Evolutionary conservation across 1,140 invertebrate species (phyloP).

Genomic region (Drosophila malerkotliana): DNA sequence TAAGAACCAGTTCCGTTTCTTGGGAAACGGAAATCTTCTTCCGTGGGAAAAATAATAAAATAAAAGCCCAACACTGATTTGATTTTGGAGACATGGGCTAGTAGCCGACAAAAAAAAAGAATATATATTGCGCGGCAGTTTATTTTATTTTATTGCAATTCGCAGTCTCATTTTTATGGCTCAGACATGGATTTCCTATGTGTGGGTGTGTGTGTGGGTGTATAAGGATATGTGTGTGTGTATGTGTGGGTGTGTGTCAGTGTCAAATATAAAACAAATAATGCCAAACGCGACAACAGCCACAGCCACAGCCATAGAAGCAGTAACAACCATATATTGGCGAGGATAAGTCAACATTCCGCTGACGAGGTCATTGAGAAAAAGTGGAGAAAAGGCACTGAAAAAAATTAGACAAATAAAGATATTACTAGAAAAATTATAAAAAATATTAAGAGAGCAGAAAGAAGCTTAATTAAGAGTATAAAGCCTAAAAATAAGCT

Average conservation of each 20-base stretch:
- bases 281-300: conserved; percentile 52
- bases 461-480: no score
- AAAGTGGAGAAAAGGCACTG: not conserved
- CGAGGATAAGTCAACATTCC: conserved; percentile 72
- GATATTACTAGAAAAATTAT: not conserved
- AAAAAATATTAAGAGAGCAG: rapidly evolving
- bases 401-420: not conserved
- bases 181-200: not conserved
- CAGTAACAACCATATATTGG: conserved; percentile 39
- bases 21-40: no score
- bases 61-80: conserved; percentile 21
- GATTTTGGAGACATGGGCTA: not conserved
- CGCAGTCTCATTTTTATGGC: conserved; percentile 67
- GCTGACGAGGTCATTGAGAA: conserved; percentile 50
- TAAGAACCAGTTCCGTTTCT: conserved; percentile 15
- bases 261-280: conserved; percentile 81
- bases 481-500: no score
- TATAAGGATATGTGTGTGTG: conserved; percentile 3
- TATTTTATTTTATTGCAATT: conserved; percentile 80
- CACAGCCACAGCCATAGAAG: conserved; percentile 14
- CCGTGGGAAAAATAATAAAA: not conserved
- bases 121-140: conserved; percentile 64
- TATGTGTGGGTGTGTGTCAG: conserved; percentile 28
- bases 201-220: conserved; percentile 13
- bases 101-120: conserved; percentile 4